Base-by-base conservation (phyloP, 2,113 vertebrate species). In the Acanthisitta chloris region DNA sequence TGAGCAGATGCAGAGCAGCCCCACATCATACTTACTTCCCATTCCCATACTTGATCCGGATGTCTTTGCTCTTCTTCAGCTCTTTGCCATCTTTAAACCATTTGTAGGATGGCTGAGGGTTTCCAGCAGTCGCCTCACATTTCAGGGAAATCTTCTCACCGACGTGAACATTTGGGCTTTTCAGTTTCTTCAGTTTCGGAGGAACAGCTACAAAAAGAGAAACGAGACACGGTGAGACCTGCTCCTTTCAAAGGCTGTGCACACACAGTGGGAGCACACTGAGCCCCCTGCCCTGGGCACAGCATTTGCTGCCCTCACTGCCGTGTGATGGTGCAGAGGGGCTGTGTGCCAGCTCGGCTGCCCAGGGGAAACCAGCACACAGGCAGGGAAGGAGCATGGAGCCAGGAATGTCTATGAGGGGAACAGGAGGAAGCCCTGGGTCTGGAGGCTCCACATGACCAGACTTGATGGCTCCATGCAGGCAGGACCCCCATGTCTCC, bases 31-130 rank as follows among this genome's bases (percentile, higher is more conserved):
- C 99, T 99, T 97, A 99, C 99, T 97, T 98, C 97, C 97, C 98
- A 24, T 98, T 98, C 73, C 98, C 97, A 45, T 95, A 98, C 98
- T 97, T 99, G 98, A 99, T 99, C 95, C 98, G 98, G 94, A 99
- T 98, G 96, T 99, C 98, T 71, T 98, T 98, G 96, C 98, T 99
- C 96, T 98, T 99, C 98, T 99, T 99, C 96, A 99, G 98, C 96
- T 99, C 99, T 95, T 97, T 99, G 96, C 99, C 99, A 11, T 99
- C 99, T 98, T 99, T 99, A 98, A 99, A 99, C 99, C 99, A 99
- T 52, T 97, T 99, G 97, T 99, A 99, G 97, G 98, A 98, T 2
- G 98, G 99, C 92, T 96, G 93, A 90, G 99, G 98, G 96, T 98
- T 98, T 52, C 99, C 99, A 6, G 98, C 98, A 16, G 96, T 97